Percentiles rank a stretch among this genome's conserved stretches.
Evolutionary conservation across 1,140 invertebrate genomes (phyloP).

Genomic region (Cyrtorhinus lividipennis): DNA sequence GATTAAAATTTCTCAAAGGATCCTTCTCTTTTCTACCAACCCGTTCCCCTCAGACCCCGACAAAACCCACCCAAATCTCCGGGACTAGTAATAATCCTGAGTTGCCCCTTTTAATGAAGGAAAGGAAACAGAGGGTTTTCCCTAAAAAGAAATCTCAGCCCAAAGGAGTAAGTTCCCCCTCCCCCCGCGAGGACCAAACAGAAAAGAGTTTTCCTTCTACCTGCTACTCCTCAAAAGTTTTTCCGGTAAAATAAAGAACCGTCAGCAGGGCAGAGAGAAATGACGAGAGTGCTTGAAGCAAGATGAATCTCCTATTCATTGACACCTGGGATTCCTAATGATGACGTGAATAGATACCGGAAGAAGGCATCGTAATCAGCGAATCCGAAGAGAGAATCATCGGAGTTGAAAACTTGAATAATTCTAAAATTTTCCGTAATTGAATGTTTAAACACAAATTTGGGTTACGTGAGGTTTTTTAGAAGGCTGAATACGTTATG

Average conservation of each 20-base stretch:
- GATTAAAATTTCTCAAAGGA: conserved; percentile 1
- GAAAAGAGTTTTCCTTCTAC: neutral
- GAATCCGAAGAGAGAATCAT: no score
- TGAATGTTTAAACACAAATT: no score
- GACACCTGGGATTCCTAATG: neutral
- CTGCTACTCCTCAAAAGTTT: neutral
- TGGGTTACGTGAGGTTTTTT: no score
- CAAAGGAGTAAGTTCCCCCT: neutral
- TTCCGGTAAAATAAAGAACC: neutral
- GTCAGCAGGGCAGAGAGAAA: neutral
- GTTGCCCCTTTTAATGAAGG: conserved; percentile 2
- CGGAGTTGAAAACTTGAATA: no score
- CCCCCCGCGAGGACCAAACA: no score
- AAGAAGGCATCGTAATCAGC: no score
- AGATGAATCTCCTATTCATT: neutral
- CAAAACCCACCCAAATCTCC: neutral
- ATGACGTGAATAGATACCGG: neutral
- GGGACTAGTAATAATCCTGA: conserved; percentile 1
- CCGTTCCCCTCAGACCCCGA: neutral
- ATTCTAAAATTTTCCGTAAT: no score
- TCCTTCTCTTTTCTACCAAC: neutral
- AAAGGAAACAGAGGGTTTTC: neutral
- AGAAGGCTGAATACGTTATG: no score
- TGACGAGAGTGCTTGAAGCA: neutral
- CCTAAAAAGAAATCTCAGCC: neutral